Evolutionary conservation across 2,797 vertebrate species (phyloP).

Genomic region (Antennarius maculatus): DNA sequence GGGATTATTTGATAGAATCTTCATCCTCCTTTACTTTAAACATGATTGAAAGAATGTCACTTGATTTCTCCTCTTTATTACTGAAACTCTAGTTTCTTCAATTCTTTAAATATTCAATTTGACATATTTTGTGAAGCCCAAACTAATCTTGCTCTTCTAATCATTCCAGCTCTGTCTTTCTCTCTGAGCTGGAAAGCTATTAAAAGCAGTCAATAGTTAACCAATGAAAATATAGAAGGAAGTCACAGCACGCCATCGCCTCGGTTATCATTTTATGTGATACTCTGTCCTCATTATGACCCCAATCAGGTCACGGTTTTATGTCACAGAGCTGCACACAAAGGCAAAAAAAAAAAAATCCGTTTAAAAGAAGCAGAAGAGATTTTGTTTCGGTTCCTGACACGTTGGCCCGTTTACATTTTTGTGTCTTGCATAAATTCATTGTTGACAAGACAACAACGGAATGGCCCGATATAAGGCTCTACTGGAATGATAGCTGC

Average conservation of each 20-base stretch:
- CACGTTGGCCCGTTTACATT: too few species aligned
- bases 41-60: too few species aligned
- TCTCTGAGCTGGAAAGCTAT: background rate
- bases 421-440: too few species aligned
- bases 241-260: background rate
- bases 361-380: constrained; percentile 16
- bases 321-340: background rate
- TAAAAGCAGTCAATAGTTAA: constrained; percentile 41
- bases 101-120: too few species aligned
- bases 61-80: too few species aligned
- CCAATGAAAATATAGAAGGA: constrained; percentile 34
- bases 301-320: background rate
- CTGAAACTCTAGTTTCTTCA: too few species aligned
- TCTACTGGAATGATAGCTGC: too few species aligned
- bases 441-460: too few species aligned
- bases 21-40: too few species aligned
- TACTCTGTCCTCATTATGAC: constrained; percentile 26
- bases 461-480: too few species aligned
- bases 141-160: background rate
- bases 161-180: background rate
- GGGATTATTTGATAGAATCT: background rate
- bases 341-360: constrained; percentile 1
- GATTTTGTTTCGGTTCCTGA: background rate
- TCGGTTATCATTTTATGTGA: constrained; percentile 13
- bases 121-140: too few species aligned